Conservation (phyloP, 2,113 vertebrate genomes). For the Mustelus asterias region DNA sequence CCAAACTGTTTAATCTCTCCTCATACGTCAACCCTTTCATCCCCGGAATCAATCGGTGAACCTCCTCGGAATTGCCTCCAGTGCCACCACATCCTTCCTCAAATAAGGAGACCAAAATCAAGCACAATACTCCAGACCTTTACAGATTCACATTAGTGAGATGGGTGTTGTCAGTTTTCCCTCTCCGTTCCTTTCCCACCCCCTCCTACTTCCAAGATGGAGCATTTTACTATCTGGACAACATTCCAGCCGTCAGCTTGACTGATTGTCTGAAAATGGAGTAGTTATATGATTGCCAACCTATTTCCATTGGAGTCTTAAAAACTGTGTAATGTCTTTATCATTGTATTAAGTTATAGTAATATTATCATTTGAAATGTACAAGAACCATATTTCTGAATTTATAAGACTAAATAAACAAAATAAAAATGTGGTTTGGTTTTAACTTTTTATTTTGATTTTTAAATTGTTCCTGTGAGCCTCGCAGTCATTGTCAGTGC, state of each 20-base stretch:
- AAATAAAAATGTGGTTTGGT: conserved; percentile 18
- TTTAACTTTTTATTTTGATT: not conserved
- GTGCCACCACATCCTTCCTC: too few relatives aligned
- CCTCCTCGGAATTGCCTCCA: too few relatives aligned
- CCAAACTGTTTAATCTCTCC: too few relatives aligned
- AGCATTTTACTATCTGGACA: not conserved
- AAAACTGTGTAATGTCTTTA: conserved; percentile 13
- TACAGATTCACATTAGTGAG: not conserved
- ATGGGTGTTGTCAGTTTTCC: not conserved
- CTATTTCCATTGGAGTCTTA: not conserved
- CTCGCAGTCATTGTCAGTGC: not conserved
- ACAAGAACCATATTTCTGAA: conserved; percentile 26
- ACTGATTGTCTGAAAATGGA: not conserved
- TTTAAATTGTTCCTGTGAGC: not conserved
- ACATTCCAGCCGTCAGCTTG: not conserved
- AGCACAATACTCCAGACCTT: too few relatives aligned
- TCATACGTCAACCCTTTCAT: too few relatives aligned
- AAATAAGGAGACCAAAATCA: too few relatives aligned
- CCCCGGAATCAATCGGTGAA: too few relatives aligned
- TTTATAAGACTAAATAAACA: conserved; percentile 26
- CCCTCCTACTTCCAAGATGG: not conserved
- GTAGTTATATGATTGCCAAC: not conserved
- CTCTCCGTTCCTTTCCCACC: not conserved
- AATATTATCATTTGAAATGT: conserved; percentile 18
- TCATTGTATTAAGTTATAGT: conserved; percentile 17